These are phyloP conservation scores for Lampris megalopsis DNA, from an alignment of 2,113 vertebrate genomes.

Conservation along the genomic window DNA sequence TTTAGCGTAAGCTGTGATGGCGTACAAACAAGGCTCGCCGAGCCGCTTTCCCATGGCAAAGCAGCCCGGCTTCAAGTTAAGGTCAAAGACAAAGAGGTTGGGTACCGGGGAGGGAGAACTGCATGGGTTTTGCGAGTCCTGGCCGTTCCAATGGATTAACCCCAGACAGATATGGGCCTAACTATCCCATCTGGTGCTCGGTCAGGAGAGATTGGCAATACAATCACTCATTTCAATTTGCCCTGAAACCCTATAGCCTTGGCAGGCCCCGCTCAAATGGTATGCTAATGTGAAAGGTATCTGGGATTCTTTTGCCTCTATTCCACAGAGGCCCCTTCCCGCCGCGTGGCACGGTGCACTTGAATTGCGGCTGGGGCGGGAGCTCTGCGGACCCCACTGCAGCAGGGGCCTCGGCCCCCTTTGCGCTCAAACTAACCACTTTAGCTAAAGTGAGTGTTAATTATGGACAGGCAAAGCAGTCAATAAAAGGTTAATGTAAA, in stretches of 20 bases:
- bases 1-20: constrained; percentile 67
- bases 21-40: constrained; percentile 68
- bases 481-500: constrained; percentile 99
- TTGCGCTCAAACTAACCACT: constrained; percentile 92
- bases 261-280: constrained; percentile 79
- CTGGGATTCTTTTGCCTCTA: constrained; percentile 82
- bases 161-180: constrained; percentile 84
- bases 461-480: constrained; percentile 98
- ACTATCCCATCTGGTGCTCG: constrained; percentile 83
- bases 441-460: constrained; percentile 99
- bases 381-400: constrained; percentile 72
- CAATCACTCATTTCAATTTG: constrained; percentile 89
- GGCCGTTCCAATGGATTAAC: constrained; percentile 84
- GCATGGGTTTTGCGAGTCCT: constrained; percentile 68
- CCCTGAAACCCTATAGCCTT: constrained; percentile 84
- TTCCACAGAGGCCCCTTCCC: constrained; percentile 78
- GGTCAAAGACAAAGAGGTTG: constrained; percentile 78
- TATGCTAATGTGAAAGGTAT: constrained; percentile 86
- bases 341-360: constrained; percentile 72
- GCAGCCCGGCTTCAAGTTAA: constrained; percentile 75
- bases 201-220: constrained; percentile 86
- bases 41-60: constrained; percentile 73
- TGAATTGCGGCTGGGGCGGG: constrained; percentile 75
- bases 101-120: constrained; percentile 8
- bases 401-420: constrained; percentile 78